Base-by-base conservation (phyloP, 2,888 invertebrate species). In the Elysia crispata region DNA sequence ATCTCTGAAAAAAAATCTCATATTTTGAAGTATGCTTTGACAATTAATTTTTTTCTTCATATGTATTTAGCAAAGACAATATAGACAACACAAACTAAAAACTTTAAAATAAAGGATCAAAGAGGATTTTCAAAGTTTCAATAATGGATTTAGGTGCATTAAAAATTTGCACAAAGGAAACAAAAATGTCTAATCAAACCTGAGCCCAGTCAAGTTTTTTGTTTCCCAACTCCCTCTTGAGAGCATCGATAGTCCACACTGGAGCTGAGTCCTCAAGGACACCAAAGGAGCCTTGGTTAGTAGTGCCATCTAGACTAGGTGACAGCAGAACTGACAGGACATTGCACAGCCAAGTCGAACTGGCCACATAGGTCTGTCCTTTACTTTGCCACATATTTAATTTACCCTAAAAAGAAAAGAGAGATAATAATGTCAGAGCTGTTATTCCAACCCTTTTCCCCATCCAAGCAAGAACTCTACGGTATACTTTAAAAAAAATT, bases 321-420 rank as follows among this genome's bases (percentile, higher is more conserved):
- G 66, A 60, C 1, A 77, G 28, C 62, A 83, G 18, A 1, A 62
- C 8, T 13, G 49, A 20, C 49, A 81, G 54, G 33, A 67, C n/a
- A 18, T 79, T 67, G 64, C 73, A 79, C n/a, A 83, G 50, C 70
- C 79, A 76, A 0, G 41, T 11, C 1, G 74, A 57, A 31, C 64
- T 77, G 41, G 74, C 67, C 41, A 79, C 74, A n/a, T 73, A 33
- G 8, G 76, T 62, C 13, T 57, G 33, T 8, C 80, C 80, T 8
- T 49, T 33, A 57, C 70, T 79, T 41, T 57, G 64, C 79, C 79
- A 83, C 28, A 49, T 23, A 74, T 54, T 62, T 41, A 83, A 30
- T 31, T 83, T 79, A 1, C 83, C 83, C 83, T 83, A 62, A 0
- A 74, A 41, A 57, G n/a, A n/a, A n/a, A n/a, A n/a, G n/a, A n/a